Evolutionary conservation across 2,888 invertebrate genomes (phyloP), one percentile per base, ranked within the genome.

Genomic region (Formica aserva): DNA sequence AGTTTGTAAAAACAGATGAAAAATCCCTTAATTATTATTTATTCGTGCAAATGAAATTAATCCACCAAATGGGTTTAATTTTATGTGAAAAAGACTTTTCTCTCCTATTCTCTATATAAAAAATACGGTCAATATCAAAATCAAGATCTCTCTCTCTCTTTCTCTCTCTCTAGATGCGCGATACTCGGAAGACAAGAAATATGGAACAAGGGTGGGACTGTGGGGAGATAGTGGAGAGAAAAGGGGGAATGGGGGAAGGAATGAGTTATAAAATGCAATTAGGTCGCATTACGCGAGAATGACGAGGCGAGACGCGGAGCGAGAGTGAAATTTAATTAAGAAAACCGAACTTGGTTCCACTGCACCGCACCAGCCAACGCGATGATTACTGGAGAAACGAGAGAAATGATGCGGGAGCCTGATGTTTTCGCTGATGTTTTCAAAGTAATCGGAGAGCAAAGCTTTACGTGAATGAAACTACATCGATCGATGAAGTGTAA

Each of bases 301-400:
- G 82, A 82, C 65, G 74, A 52, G 83, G 72, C 38, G 66, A 65
- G 76, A 22, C 67, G 83, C 77, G 66, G 84, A 84, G 55, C 55
- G 86, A 84, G 87, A 85, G 86, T 84, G 85, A 89, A 89, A 89
- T 88, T 86, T 75, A 84, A 88, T 89, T 89, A 89, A 88, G 83
- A 77, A 82, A 77, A 72, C 60, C 81, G 77, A 85, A 86, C 87
- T 83, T 41, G 87, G 83, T 82, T 78, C 55, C 65, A 15, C 8
- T 18, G n/a, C 41, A 11, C 22, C 3, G 41, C 26, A 45, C 15
- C 41, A 15, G 32, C 15, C 41, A 22, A 22, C 22, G 38, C 29
- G 3, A 32, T 13, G 22, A 22, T 67, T 32, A 57, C n/a, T 15
- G 15, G 9, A 45, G 13, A 29, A 52, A 57, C 29, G 32, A 55